Evolutionary conservation across 2,113 vertebrate genomes (phyloP), one percentile per base, ranked within the genome.

Genomic region (Proteles cristata): DNA sequence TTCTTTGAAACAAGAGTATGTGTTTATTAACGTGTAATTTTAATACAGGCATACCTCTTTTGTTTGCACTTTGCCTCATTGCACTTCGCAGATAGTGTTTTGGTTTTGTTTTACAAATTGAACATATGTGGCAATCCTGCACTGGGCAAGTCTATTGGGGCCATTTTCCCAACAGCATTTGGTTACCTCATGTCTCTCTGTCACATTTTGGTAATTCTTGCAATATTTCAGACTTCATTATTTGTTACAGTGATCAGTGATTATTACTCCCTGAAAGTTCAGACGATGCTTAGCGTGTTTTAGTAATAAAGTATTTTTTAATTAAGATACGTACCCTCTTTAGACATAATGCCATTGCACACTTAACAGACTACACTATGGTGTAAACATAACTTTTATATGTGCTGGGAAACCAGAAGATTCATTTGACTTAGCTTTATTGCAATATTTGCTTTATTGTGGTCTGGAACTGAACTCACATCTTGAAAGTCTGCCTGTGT

Each of bases 1-100:
- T 99, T 99, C 98, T 99, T 99, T 97, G 99, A 99, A 98, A 99
- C 99, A 61, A 99, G 99, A 98, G 99, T 99, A 98, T 76, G 98
- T 98, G 89, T 71, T 94, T 61, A 94, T 86, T 90, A 90, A 66
- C 77, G 11, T 23, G 61, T 94, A 55, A 65, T 96, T 96, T 71
- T 92, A 55, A 83, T 9, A 77, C 15, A 17, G 74, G 26, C 74
- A 48, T 48, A 48, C 43, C 43, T 77, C 4, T 14, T 77, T 77
- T 77, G 48, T 48, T 77, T 77, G 73, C 12, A 76, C 73, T 76
- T 76, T 76, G 25, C 25, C 25, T 76, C 43, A 14, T 28, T 45
- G 43, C 10, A 43, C 43, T 77, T 28, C 7, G 4, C 26, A 77
- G 43, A 48, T 48, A 48, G 4, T 31, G 43, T 74, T 8, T 45